phyloP scores from a whole-genome alignment of 2,113 vertebrate genomes.

The Shinisaurus crocodilurus region DNA sequence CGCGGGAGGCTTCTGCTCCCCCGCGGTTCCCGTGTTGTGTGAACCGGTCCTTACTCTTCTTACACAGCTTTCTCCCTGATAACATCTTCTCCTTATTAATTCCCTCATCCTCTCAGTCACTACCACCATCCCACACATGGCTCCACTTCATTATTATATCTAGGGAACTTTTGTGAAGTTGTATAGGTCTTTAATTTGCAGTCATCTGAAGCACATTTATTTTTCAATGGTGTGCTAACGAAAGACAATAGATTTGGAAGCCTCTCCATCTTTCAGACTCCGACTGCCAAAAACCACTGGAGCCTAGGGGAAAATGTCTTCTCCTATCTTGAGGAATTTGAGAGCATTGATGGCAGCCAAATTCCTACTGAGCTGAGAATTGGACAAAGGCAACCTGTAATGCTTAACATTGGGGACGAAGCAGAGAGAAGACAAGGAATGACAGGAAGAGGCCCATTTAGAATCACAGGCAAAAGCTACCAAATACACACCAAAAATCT shows the following conservation, averaged over 20 bases:
- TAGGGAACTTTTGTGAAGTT: not conserved
- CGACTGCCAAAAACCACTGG: slow-evolving; percentile 4
- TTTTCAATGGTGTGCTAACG: slow-evolving; percentile 29
- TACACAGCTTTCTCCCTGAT: slow-evolving; percentile 2
- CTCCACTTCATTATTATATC: slow-evolving; percentile 28
- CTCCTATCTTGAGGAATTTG: not conserved
- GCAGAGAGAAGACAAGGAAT: not conserved
- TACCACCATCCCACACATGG: slow-evolving; percentile 7
- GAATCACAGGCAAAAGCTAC: not conserved
- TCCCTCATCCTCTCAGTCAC: not conserved
- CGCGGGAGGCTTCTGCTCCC: no score
- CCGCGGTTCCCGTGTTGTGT: no score
- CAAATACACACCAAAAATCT: not conserved
- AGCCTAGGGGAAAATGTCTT: not conserved
- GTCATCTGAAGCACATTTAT: slow-evolving; percentile 31
- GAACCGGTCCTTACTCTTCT: no score
- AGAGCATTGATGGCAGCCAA: not conserved
- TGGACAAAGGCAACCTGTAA: slow-evolving; percentile 4
- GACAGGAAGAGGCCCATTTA: not conserved
- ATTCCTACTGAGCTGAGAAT: slow-evolving; percentile 5
- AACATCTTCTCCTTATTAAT: slow-evolving; percentile 1
- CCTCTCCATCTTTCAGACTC: slow-evolving; percentile 11
- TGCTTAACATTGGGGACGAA: not conserved
- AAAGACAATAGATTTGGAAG: slow-evolving; percentile 29
- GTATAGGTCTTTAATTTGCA: slow-evolving; percentile 17